Evolutionary conservation across 2,797 vertebrate genomes (phyloP), one percentile per base, ranked within the genome.

Genomic region (Ptychobarbus kaznakovi): DNA sequence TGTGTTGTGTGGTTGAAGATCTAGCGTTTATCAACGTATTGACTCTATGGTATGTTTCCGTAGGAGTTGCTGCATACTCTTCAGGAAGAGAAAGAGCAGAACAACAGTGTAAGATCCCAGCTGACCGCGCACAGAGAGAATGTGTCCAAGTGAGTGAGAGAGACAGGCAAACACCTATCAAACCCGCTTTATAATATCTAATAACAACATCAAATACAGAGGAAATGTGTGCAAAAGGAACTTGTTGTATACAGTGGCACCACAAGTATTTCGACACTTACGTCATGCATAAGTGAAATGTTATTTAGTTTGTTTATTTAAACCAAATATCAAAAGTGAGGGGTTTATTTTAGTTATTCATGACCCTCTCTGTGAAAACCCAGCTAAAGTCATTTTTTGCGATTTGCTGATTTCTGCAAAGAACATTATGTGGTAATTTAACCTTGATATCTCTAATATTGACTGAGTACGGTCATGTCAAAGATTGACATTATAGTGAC

Each of bases 71-170:
- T 94, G 87, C 93, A 93, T 78, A 94, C 94, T 86, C 91, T 98
- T 89, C 94, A 97, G 92, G 86, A 90, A 76, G 97, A 98, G 91
- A 95, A 94, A 89, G 95, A 96, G 69, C 94, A 92, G 79, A 96
- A 94, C 38, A 94, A 90, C 88, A 95, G 93, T 86, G 91, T 99
- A 91, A 93, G 93, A 63, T 94, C 96, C 15, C 95, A 98, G 86
- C 92, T 98, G 81, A 96, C 94, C 91, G 96, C 99, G 93, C 96
- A 97, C 89, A 96, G 96, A 93, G 97, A 99, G 89, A 97, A 92
- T 88, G 96, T 93, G 88, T 97, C 96, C 77, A 98, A 97, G 98
- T 99, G 90, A 96, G 97, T 95, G 81, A 25, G 63, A 81, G 6
- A 53, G 1, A 40, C 15, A n/a, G 1, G 51, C 51, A 74, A 42